Percentiles rank a stretch among this genome's conserved stretches.
Evolutionary conservation across 2,888 invertebrate genomes (phyloP).

Genomic region (Megalurothrips usitatus): DNA sequence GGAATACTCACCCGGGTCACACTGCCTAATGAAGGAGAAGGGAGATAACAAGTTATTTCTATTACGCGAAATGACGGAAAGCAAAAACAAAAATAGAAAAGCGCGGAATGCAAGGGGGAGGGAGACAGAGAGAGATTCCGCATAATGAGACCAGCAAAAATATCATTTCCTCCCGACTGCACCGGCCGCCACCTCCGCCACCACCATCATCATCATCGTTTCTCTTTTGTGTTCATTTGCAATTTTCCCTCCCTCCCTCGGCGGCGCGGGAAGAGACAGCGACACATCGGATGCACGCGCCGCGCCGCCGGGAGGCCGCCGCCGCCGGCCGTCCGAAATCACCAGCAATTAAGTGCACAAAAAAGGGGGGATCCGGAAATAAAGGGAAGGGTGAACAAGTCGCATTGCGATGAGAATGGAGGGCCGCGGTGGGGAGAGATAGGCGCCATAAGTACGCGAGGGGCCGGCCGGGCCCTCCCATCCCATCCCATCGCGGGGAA

Average conservation of each 20-base stretch:
- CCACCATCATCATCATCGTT: background rate
- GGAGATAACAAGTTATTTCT: background rate
- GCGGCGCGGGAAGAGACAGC: background rate
- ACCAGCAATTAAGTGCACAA: background rate
- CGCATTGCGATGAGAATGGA: background rate
- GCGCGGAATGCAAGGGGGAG: background rate
- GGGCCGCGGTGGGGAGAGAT: background rate
- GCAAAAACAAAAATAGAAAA: background rate
- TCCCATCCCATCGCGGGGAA: too few species aligned
- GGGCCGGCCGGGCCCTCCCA: too few species aligned
- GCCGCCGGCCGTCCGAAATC: background rate
- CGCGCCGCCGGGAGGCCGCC: too few species aligned
- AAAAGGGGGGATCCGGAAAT: background rate
- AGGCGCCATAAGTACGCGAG: too few species aligned
- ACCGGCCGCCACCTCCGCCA: background rate
- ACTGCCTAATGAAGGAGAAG: background rate
- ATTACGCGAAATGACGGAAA: background rate
- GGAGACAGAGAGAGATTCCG: background rate
- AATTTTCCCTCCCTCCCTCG: background rate
- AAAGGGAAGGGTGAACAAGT: slow-evolving; percentile 10
- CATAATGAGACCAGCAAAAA: background rate
- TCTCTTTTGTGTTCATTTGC: slow-evolving; percentile 6
- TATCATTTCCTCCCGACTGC: background rate
- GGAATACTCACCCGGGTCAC: background rate
- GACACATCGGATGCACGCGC: too few species aligned